A percentile compares a stretch with the other conserved stretches of the same genome.
phyloP scores from a whole-genome alignment of 2,113 vertebrate species.

The Saimiri boliviensis region DNA sequence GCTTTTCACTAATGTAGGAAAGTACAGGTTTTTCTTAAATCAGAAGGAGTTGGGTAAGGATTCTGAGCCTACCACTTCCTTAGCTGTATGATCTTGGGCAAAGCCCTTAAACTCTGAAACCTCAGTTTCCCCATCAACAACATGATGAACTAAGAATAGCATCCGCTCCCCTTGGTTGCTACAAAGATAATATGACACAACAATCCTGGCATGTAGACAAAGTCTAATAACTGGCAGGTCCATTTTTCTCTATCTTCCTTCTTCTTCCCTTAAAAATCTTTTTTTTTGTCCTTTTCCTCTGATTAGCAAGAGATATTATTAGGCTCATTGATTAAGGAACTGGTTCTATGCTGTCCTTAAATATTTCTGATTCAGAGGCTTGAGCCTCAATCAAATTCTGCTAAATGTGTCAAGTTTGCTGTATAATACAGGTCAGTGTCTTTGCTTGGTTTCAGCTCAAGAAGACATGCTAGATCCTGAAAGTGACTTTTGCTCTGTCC shows the following conservation, averaged over 20 bases:
- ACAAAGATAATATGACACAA: not conserved
- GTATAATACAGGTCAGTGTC: not conserved
- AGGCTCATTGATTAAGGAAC: not conserved
- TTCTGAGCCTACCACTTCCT: not conserved
- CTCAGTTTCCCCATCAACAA: not conserved
- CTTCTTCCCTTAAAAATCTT: not conserved
- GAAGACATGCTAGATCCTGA: not conserved
- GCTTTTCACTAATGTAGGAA: not conserved
- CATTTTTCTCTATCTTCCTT: not conserved
- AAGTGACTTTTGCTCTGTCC: not conserved
- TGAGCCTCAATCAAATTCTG: not conserved
- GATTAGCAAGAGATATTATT: not conserved
- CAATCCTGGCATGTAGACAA: accelerated
- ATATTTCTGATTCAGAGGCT: not conserved
- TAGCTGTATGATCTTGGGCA: not conserved
- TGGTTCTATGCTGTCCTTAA: not conserved
- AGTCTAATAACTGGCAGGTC: not conserved
- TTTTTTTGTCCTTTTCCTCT: not conserved
- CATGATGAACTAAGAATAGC: not conserved
- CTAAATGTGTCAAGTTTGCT: not conserved
- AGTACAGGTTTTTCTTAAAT: not conserved
- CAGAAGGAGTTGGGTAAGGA: not conserved
- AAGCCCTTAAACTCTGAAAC: not conserved
- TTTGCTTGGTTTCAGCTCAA: not conserved
- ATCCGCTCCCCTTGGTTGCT: not conserved